phyloP scores from a whole-genome alignment of 2,113 vertebrate species.

The Pan paniscus region DNA sequence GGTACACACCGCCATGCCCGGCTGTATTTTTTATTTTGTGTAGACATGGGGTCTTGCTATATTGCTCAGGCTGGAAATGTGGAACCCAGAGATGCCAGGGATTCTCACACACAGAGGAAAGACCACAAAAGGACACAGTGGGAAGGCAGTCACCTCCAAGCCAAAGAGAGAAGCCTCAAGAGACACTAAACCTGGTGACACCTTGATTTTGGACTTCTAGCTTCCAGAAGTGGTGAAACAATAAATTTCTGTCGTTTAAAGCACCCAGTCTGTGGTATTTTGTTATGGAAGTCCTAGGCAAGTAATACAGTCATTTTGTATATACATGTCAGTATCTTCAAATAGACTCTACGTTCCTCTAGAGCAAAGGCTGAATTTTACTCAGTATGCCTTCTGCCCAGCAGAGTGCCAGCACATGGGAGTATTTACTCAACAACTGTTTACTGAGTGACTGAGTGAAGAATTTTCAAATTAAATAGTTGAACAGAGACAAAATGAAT shows the following conservation, averaged over 20 bases:
- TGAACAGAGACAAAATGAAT: neutral
- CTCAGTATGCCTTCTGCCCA: neutral
- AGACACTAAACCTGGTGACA: neutral
- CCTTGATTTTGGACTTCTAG: neutral
- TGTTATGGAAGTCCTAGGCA: neutral
- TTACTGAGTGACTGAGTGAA: neutral
- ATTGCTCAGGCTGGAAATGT: neutral
- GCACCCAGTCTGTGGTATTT: neutral
- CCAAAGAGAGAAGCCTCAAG: neutral
- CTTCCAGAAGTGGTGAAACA: neutral
- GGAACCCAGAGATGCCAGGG: neutral
- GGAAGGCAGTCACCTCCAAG: neutral
- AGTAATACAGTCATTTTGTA: neutral
- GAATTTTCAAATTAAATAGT: neutral
- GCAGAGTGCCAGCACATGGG: neutral
- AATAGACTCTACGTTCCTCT: neutral
- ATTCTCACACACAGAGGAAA: neutral
- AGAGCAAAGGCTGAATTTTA: neutral
- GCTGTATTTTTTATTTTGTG: too few relatives aligned
- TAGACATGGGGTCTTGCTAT: too few relatives aligned
- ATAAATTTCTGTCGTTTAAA: neutral
- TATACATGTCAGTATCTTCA: neutral
- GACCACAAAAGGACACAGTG: neutral
- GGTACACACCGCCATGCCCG: too few relatives aligned
- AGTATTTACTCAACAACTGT: neutral